These are phyloP conservation scores for Puma concolor DNA, from an alignment of 2,113 vertebrate species.

Conservation along the genomic window DNA sequence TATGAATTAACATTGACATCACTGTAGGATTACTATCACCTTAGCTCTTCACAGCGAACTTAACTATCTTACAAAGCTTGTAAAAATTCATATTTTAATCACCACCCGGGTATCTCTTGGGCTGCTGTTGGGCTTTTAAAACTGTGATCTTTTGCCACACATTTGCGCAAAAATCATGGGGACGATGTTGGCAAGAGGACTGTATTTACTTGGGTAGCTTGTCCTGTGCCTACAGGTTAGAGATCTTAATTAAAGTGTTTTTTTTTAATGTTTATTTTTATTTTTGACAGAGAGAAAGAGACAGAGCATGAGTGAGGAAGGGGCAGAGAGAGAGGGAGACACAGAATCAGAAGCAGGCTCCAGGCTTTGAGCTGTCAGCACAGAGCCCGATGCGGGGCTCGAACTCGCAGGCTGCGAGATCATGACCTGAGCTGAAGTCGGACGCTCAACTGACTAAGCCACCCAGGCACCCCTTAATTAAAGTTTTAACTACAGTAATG, in stretches of 20 bases:
- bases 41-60: conserved; percentile 36
- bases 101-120: neutral
- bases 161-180: neutral
- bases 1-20: conserved; percentile 48
- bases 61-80: neutral
- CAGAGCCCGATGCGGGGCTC: too few species aligned
- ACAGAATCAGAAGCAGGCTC: too few species aligned
- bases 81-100: neutral
- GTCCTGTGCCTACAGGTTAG: neutral
- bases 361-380: too few species aligned
- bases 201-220: neutral
- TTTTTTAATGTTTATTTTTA: too few species aligned
- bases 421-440: too few species aligned
- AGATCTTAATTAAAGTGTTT: neutral
- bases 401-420: too few species aligned
- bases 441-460: too few species aligned
- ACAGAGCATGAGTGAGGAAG: too few species aligned
- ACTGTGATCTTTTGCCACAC: neutral
- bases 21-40: neutral
- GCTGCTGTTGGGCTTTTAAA: neutral
- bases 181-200: neutral
- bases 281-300: too few species aligned
- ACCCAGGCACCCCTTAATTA: neutral
- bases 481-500: neutral
- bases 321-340: too few species aligned